phyloP scores from a whole-genome alignment of 2,797 vertebrate genomes.

The Uromys caudimaculatus region DNA sequence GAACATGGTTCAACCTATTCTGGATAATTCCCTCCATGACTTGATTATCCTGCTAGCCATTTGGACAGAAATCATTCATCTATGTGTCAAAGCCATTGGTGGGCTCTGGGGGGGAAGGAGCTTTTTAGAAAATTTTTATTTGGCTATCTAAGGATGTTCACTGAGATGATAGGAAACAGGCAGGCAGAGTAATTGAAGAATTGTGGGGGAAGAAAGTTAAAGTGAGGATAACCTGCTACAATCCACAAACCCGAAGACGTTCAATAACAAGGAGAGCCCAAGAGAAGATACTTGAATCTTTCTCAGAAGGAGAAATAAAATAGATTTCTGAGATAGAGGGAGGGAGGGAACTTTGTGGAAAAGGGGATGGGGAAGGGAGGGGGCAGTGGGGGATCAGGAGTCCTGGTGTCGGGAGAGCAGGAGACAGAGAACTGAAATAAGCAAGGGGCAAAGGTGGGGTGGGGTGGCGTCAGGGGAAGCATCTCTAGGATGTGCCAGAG shows the following conservation, averaged over 20 bases:
- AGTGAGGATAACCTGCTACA: not conserved
- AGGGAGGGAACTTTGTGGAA: not conserved
- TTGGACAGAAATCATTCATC: not conserved
- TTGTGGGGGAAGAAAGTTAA: not conserved
- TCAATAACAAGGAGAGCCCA: not conserved
- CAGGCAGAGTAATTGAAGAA: not conserved
- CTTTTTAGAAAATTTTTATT: not conserved
- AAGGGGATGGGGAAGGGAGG: not conserved
- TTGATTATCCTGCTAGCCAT: too few species aligned
- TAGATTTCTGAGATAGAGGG: not conserved
- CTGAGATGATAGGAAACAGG: not conserved
- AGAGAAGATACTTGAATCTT: not conserved
- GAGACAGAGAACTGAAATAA: not conserved
- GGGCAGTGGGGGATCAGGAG: not conserved
- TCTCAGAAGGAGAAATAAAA: not conserved
- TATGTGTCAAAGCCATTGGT: not conserved
- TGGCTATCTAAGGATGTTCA: not conserved
- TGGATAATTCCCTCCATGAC: not conserved
- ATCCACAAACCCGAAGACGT: not conserved
- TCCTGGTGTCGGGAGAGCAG: not conserved
- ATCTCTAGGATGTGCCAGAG: not conserved
- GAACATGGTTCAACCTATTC: not conserved
- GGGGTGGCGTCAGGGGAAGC: not conserved
- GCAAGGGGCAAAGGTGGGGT: not conserved
- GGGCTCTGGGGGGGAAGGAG: not conserved